These are phyloP conservation scores for Acleris laterana DNA, from an alignment of 2,888 invertebrate genomes.

Conservation along the genomic window DNA sequence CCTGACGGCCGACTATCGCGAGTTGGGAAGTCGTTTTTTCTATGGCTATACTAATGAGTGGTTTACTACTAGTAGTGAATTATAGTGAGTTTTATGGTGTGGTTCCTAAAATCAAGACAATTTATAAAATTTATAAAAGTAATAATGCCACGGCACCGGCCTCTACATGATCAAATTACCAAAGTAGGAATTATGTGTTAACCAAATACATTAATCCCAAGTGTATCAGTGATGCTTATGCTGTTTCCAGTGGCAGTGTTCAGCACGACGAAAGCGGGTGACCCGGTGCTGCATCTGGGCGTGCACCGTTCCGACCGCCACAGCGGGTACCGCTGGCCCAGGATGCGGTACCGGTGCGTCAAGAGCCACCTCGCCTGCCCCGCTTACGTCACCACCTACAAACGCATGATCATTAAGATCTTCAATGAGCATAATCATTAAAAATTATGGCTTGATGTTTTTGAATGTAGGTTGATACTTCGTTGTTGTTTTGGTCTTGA, in stretches of 20 bases:
- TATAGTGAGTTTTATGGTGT: too few relatives aligned
- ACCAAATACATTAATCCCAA: too few relatives aligned
- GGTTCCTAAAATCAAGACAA: too few relatives aligned
- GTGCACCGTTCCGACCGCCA: conserved; percentile 49
- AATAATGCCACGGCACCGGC: too few relatives aligned
- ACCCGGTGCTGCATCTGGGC: conserved; percentile 45
- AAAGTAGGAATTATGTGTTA: too few relatives aligned
- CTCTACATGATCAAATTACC: too few relatives aligned
- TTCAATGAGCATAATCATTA: conserved; percentile 1
- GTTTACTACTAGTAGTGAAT: too few relatives aligned
- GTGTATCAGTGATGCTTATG: background rate
- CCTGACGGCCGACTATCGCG: background rate
- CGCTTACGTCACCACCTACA: conserved; percentile 49
- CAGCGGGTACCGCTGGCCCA: conserved; percentile 42
- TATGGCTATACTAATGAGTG: too few relatives aligned
- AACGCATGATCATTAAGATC: conserved; percentile 31
- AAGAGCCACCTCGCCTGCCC: conserved; percentile 48
- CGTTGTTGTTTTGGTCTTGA: background rate
- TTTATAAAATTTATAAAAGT: too few relatives aligned
- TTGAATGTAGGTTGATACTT: background rate
- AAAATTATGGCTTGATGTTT: background rate
- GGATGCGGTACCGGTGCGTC: conserved; percentile 51
- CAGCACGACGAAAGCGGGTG: conserved; percentile 22
- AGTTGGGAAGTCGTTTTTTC: background rate
- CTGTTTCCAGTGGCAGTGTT: conserved; percentile 2